A percentile compares a stretch with the other conserved stretches of the same genome.
These are phyloP conservation scores for Cromileptes altivelis DNA, from an alignment of 2,113 vertebrate species.

Conservation along the genomic window DNA sequence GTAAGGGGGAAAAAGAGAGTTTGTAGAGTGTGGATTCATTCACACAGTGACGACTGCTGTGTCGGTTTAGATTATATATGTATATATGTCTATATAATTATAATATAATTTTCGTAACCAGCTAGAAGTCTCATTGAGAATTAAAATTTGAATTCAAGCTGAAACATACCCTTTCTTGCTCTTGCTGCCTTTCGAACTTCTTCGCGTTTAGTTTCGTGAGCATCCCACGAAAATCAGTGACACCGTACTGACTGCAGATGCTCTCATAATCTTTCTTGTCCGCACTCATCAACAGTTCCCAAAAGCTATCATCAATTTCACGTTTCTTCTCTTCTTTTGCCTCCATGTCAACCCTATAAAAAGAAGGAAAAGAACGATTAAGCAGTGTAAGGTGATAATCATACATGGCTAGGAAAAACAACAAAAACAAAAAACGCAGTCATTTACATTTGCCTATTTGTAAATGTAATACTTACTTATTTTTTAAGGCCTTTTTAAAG, in stretches of 20 bases:
- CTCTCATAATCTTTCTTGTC: constrained; percentile 90
- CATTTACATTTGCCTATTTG: not conserved
- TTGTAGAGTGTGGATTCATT: not conserved
- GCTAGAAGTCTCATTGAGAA: too few relatives aligned
- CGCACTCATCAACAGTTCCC: constrained; percentile 89
- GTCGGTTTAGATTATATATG: not conserved
- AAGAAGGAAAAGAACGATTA: not conserved
- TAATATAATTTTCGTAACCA: too few relatives aligned
- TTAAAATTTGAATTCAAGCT: not conserved
- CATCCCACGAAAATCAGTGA: constrained; percentile 91
- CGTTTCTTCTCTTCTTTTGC: constrained; percentile 54
- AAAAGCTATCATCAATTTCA: constrained; percentile 84
- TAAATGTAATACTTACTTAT: constrained; percentile 46
- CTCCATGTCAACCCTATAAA: constrained; percentile 55
- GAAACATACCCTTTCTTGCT: constrained; percentile 83
- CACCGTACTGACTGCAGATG: constrained; percentile 88
- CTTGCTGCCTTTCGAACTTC: constrained; percentile 82
- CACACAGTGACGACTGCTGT: not conserved
- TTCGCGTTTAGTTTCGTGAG: constrained; percentile 89
- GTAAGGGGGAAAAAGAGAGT: not conserved
- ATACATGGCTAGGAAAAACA: not conserved
- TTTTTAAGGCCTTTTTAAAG: constrained; percentile 78
- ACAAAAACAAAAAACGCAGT: not conserved
- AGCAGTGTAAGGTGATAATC: not conserved
- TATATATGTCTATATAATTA: too few relatives aligned